These are phyloP conservation scores for Phaedon cochleariae DNA, from an alignment of 2,888 invertebrate genomes.

Conservation along the genomic window DNA sequence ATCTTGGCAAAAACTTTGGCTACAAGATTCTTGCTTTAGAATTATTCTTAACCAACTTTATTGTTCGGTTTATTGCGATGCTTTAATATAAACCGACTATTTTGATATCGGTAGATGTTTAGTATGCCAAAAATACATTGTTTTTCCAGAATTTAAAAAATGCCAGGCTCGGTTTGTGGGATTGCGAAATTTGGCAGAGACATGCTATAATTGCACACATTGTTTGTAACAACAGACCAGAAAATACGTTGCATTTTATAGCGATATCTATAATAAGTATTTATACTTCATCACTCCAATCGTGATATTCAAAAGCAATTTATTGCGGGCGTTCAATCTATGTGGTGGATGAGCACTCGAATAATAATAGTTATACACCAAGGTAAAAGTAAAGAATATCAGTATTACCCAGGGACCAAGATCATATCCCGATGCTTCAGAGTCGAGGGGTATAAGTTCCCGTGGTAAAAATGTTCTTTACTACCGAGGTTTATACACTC, in stretches of 20 bases:
- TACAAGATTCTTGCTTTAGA: neutral
- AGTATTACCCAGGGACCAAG: too few species aligned
- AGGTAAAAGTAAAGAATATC: too few species aligned
- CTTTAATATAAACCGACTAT: neutral
- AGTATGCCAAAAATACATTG: conserved; percentile 13
- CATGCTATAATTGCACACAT: neutral
- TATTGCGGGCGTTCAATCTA: too few species aligned
- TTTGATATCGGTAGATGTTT: neutral
- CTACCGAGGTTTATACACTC: too few species aligned
- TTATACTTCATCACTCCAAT: neutral
- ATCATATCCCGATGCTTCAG: too few species aligned
- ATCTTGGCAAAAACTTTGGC: neutral
- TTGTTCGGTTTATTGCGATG: neutral
- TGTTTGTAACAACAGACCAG: neutral
- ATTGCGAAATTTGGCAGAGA: neutral
- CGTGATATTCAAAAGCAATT: too few species aligned
- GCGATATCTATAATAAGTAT: neutral
- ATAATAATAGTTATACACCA: neutral
- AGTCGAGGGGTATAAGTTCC: too few species aligned
- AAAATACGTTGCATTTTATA: neutral
- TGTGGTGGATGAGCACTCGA: too few species aligned
- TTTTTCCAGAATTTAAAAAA: conserved; percentile 14
- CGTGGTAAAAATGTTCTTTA: too few species aligned
- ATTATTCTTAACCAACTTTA: neutral
- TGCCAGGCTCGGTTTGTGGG: neutral